These are phyloP conservation scores for Corythaixoides concolor DNA, from an alignment of 2,113 vertebrate genomes.

Conservation along the genomic window DNA sequence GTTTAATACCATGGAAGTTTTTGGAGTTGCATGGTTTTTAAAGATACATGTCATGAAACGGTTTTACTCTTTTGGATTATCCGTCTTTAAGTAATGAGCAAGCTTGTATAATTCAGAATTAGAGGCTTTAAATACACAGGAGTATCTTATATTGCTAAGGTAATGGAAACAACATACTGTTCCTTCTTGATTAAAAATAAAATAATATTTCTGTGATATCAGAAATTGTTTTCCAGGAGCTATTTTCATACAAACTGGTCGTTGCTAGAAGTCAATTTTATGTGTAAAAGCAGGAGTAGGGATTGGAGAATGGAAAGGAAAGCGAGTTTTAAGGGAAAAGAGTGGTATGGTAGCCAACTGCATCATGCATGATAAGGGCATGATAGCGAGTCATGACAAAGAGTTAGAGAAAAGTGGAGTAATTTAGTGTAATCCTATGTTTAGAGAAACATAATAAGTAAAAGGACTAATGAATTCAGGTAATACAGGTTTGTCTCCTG, in stretches of 20 bases:
- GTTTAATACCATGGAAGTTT: background rate
- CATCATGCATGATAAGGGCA: background rate
- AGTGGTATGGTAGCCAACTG: background rate
- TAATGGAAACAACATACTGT: background rate
- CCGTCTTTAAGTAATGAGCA: background rate
- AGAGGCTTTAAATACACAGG: background rate
- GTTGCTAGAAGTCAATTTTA: background rate
- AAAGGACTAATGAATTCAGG: slow-evolving; percentile 1
- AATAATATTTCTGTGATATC: background rate
- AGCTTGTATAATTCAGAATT: background rate
- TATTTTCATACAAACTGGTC: background rate
- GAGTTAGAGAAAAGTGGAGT: background rate
- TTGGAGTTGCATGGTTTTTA: background rate
- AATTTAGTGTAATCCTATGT: slow-evolving; percentile 5
- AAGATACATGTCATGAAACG: fast-evolving
- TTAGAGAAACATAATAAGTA: background rate
- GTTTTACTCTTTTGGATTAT: background rate
- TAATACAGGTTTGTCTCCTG: background rate
- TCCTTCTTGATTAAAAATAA: background rate
- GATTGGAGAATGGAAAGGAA: background rate
- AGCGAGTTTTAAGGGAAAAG: background rate
- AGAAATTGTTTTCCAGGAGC: background rate
- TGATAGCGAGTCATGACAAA: background rate
- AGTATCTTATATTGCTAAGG: background rate
- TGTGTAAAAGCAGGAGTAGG: background rate